phyloP scores from a whole-genome alignment of 1,140 invertebrate species.

The Tetragonula clypearis region DNA sequence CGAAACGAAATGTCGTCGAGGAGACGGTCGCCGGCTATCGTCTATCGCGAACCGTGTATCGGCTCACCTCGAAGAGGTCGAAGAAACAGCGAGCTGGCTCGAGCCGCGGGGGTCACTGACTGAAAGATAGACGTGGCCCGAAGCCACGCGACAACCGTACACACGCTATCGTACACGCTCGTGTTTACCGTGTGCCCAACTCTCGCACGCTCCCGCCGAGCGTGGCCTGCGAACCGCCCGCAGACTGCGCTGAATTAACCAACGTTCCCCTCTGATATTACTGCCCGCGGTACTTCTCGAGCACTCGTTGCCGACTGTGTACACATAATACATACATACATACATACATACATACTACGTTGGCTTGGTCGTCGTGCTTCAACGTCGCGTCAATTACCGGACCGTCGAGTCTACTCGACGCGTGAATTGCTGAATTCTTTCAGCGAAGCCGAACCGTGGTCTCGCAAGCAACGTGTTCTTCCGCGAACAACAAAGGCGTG shows the following conservation, averaged over 20 bases:
- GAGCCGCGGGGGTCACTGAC: conserved; percentile 45
- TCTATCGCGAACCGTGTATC: not conserved
- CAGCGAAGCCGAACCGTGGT: too few species aligned
- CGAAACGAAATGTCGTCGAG: too few species aligned
- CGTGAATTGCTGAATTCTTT: not conserved
- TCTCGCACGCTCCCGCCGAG: conserved; percentile 33
- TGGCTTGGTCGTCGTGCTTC: not conserved
- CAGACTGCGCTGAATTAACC: conserved; percentile 40
- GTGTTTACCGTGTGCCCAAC: conserved; percentile 40
- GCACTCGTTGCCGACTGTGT: not conserved
- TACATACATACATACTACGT: not conserved
- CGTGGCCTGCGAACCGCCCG: conserved; percentile 46
- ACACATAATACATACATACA: too few species aligned
- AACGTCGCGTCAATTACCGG: not conserved
- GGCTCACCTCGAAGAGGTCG: not conserved
- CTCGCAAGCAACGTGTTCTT: not conserved
- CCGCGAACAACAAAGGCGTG: not conserved
- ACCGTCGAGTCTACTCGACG: not conserved
- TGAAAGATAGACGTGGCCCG: conserved; percentile 59
- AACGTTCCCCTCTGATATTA: conserved; percentile 43
- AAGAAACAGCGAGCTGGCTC: not conserved
- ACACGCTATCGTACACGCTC: not conserved
- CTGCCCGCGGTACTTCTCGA: conserved; percentile 7
- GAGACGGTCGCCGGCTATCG: not conserved
- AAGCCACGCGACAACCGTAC: conserved; percentile 59